A percentile compares a stretch with the other conserved stretches of the same genome.
These are phyloP conservation scores for Tapirus terrestris DNA, from an alignment of 2,113 vertebrate species.

Conservation along the genomic window DNA sequence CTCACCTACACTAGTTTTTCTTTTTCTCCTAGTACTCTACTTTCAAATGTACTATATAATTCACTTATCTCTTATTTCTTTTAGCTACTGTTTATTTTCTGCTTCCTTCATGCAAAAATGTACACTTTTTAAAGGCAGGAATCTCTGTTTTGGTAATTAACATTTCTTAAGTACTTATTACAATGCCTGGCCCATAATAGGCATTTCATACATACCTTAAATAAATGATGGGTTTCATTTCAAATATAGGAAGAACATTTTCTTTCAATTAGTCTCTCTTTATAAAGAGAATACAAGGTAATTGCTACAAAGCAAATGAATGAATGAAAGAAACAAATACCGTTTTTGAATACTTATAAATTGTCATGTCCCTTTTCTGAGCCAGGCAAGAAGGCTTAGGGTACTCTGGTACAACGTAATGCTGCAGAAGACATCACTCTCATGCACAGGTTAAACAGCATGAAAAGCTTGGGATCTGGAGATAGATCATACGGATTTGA, in stretches of 20 bases:
- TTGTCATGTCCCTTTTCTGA: not conserved
- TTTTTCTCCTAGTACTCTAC: not conserved
- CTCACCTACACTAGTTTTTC: not conserved
- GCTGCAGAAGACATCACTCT: not conserved
- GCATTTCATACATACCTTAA: not conserved
- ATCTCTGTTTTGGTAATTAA: not conserved
- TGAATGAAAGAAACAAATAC: not conserved
- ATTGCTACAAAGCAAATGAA: not conserved
- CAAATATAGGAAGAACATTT: not conserved
- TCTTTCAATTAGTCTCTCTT: not conserved
- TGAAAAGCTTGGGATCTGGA: not conserved
- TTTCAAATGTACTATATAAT: not conserved
- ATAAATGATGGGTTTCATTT: not conserved
- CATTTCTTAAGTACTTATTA: not conserved
- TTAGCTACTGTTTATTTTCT: not conserved
- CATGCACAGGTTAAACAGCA: not conserved
- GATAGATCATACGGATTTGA: not conserved
- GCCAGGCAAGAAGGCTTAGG: not conserved
- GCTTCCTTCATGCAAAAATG: not conserved
- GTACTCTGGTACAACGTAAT: not conserved
- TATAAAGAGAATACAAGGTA: not conserved
- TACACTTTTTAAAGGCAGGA: not conserved
- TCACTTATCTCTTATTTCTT: not conserved
- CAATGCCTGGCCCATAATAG: not conserved
- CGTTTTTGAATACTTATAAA: not conserved